Conservation (phyloP, 2,113 vertebrate genomes). For the Ibidorhyncha struthersii region DNA sequence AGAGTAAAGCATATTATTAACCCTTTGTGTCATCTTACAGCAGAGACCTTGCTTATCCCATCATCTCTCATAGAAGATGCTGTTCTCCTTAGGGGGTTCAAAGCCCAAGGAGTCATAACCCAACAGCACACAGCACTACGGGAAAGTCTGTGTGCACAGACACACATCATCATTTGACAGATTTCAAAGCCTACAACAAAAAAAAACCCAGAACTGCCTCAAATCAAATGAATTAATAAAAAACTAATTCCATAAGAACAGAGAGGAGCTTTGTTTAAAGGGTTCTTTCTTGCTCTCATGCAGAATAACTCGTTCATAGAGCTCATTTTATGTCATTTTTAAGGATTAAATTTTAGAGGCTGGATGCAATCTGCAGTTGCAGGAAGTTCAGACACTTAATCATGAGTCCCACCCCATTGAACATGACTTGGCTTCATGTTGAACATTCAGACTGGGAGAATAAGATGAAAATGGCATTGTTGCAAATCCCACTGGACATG, state of each 20-base stretch:
- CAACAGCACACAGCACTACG: neutral
- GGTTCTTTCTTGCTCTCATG: neutral
- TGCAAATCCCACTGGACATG: neutral
- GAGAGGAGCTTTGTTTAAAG: neutral
- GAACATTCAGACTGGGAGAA: neutral
- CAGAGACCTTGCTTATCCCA: neutral
- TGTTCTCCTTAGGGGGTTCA: neutral
- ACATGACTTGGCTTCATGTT: neutral
- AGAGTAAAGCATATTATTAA: conserved; percentile 24
- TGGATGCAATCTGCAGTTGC: neutral
- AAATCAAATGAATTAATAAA: neutral
- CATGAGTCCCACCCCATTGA: neutral
- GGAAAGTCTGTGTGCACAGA: neutral
- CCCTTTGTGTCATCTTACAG: neutral
- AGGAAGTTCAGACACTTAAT: neutral
- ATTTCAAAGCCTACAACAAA: neutral
- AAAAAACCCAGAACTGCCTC: neutral
- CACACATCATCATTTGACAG: neutral
- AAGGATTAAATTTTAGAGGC: neutral
- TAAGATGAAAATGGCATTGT: neutral
- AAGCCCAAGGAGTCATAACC: neutral
- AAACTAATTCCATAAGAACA: neutral
- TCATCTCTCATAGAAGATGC: neutral
- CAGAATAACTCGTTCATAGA: neutral
- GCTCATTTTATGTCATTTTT: neutral